phyloP scores from a whole-genome alignment of 2,888 invertebrate genomes.

The Mimachlamys varia region DNA sequence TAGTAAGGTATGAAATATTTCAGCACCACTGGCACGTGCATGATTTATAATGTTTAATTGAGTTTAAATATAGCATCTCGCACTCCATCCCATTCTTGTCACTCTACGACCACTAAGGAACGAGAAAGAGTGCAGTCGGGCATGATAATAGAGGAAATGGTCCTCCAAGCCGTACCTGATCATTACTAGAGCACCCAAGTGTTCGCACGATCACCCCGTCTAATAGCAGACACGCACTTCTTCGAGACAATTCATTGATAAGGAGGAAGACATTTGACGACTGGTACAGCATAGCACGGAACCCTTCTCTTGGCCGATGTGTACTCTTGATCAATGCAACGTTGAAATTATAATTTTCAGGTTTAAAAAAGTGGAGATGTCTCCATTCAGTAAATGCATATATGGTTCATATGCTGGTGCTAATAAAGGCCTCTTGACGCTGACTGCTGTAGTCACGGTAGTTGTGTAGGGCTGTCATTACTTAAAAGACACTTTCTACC shows the following conservation, averaged over 20 bases:
- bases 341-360: conserved; percentile 10
- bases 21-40: not conserved
- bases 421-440: not conserved
- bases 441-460: not conserved
- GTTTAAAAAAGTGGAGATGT: conserved; percentile 20
- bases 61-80: not conserved
- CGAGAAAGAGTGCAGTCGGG: not conserved
- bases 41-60: conserved; percentile 6
- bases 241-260: not conserved
- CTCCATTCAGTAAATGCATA: not conserved
- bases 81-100: not conserved
- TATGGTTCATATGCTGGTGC: not conserved
- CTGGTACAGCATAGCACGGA: not conserved
- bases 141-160: not conserved
- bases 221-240: not conserved
- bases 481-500: not conserved
- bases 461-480: not conserved
- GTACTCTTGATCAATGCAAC: not conserved
- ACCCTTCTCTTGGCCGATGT: not conserved
- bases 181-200: not conserved
- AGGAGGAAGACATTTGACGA: not conserved
- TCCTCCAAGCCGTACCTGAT: not conserved
- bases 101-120: not conserved
- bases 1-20: not conserved
- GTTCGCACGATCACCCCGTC: not conserved